Evolutionary conservation across 2,113 vertebrate species (phyloP), one percentile per base, ranked within the genome.

Genomic region (Xyrauchen texanus): DNA sequence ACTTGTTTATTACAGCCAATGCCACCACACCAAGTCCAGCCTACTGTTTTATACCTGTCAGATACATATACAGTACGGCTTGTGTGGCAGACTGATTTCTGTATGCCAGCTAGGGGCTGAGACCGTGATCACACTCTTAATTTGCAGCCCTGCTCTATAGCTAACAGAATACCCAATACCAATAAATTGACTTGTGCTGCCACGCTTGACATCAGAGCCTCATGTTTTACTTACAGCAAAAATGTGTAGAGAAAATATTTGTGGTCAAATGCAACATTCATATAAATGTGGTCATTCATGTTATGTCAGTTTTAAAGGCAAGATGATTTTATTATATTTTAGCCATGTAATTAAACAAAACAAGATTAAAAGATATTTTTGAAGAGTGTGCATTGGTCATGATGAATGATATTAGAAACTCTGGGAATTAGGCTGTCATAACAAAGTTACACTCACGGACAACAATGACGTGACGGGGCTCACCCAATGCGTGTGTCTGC

Each of bases 1-100:
- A 34, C 21, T 34, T 34, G 21, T 82, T 76, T 75, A 87, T 87
- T 82, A 85, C 84, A 84, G 75, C 58, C 62, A 75, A 79, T 44
- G 65, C 66, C 71, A 44, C 70, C 55, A 9, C 53, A 10, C 46
- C 12, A 16, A 74, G 53, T 44, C 70, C 34, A 47, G n/a, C 45
- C 11, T 68, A 60, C 15, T 42, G 13, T 52, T 62, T 49, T 11
- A 0, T 11, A 51, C 4, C 13, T 2, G 7, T 15, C 8, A 74
- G 68, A 53, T 13, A 60, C 45, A 5, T 34, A 34, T 3, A 34
- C 21, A 34, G 21, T 34, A 34, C 21, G 21, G 16, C 52, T 53
- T 60, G 53, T 64, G 46, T 67, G 68, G 55, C 76, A 47, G 60
- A 47, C 49, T 44, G 61, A 64, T 73, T 71, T 71, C 68, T 3